These are phyloP conservation scores for Cylas formicarius DNA, from an alignment of 1,140 invertebrate species.

Conservation along the genomic window DNA sequence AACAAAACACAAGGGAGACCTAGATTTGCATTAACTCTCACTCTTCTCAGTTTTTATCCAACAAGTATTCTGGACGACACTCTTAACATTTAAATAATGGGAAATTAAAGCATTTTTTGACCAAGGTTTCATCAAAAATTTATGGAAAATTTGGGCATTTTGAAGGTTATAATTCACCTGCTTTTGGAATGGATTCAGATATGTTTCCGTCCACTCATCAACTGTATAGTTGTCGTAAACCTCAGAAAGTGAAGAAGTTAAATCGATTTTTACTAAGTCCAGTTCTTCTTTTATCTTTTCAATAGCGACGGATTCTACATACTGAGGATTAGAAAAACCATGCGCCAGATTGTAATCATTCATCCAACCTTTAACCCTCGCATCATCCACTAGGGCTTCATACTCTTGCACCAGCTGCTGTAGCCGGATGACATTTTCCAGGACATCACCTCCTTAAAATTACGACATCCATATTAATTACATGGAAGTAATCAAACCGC, in stretches of 20 bases:
- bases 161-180: constrained; percentile 12
- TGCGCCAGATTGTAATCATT: constrained; percentile 70
- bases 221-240: constrained; percentile 69
- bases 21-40: too few relatives aligned
- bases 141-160: too few relatives aligned
- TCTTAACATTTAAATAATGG: neutral
- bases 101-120: neutral
- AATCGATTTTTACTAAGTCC: constrained; percentile 50
- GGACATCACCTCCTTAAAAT: constrained; percentile 27
- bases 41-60: neutral
- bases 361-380: constrained; percentile 55
- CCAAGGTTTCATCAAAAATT: too few relatives aligned
- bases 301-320: constrained; percentile 18
- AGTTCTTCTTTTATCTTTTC: constrained; percentile 59
- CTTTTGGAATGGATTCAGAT: constrained; percentile 25
- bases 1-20: too few relatives aligned
- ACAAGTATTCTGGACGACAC: neutral
- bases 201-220: constrained; percentile 62
- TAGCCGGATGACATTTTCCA: constrained; percentile 26
- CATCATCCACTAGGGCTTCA: constrained; percentile 25
- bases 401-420: constrained; percentile 30
- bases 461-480: too few relatives aligned
- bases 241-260: constrained; percentile 55
- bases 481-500: neutral
- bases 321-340: constrained; percentile 58